Percentiles rank a stretch among this genome's conserved stretches.
Conservation (phyloP, 1,140 invertebrate genomes). For the Temnothorax curvispinosus region DNA sequence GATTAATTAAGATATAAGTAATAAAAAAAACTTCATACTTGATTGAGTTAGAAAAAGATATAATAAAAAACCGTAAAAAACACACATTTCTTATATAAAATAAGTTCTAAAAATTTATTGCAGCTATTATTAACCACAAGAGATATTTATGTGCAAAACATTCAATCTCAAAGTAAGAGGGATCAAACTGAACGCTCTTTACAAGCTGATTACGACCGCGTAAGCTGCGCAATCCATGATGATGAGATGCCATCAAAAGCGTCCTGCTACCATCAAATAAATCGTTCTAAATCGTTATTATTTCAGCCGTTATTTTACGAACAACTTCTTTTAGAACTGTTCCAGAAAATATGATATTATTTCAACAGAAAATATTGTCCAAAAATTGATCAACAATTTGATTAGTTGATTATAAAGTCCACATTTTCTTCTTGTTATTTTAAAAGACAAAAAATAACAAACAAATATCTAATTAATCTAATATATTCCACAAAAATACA, state of each 20-base stretch:
- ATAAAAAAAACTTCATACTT: not conserved
- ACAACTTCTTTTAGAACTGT: not conserved
- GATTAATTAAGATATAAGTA: not conserved
- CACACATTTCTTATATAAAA: not conserved
- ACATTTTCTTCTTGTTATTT: not conserved
- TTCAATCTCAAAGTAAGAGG: constrained; percentile 19
- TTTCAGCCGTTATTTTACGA: not conserved
- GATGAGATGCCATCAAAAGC: constrained; percentile 26
- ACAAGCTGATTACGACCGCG: constrained; percentile 19
- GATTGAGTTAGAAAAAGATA: not conserved
- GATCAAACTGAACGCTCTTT: constrained; percentile 6
- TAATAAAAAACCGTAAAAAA: not conserved
- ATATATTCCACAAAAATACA: not conserved
- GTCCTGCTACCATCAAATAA: not conserved
- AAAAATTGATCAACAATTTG: not conserved
- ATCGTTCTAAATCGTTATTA: not conserved
- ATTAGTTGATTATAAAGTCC: not conserved
- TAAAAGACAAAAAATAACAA: not conserved
- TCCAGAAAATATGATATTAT: not conserved
- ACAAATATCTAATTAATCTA: not conserved
- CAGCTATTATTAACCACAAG: not conserved
- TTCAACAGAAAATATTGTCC: not conserved
- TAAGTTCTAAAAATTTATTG: not conserved
- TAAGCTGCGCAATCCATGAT: constrained; percentile 5
- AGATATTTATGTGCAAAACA: constrained; percentile 12